Conservation (phyloP, 2,797 vertebrate species). For the Masticophis lateralis region DNA sequence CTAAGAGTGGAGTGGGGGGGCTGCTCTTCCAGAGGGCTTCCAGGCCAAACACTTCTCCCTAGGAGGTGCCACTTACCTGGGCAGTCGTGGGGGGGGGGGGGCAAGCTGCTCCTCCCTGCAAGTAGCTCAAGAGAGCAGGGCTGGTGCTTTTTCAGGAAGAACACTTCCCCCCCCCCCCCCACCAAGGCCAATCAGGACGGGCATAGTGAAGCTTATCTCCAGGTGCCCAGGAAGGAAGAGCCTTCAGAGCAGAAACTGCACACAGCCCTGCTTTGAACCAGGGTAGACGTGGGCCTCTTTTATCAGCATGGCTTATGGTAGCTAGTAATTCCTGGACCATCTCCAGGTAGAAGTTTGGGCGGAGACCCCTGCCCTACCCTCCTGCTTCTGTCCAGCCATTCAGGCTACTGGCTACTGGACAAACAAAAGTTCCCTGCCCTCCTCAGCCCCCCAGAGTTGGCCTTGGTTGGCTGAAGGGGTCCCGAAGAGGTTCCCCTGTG, state of each 20-base stretch:
- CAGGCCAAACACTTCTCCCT: not conserved
- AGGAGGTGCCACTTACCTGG: not conserved
- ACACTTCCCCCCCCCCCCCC: not conserved
- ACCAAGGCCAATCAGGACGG: not conserved
- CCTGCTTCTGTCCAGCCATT: not conserved
- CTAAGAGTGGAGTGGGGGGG: not conserved
- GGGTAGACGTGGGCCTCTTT: not conserved
- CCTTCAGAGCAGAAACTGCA: not conserved
- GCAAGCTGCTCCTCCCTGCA: not conserved
- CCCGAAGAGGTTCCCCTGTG: not conserved
- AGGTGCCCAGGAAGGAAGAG: not conserved
- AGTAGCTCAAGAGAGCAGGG: not conserved
- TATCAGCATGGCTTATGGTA: not conserved
- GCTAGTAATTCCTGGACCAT: not conserved
- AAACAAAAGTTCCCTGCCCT: not conserved
- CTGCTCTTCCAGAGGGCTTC: not conserved
- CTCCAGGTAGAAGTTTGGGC: not conserved
- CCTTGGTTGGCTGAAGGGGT: not conserved
- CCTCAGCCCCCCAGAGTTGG: not conserved
- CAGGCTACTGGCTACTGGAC: not conserved
- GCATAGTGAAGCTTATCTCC: not conserved
- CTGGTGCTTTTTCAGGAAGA: no score
- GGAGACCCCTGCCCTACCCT: not conserved
- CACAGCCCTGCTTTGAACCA: not conserved
- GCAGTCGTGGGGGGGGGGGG: not conserved